Conservation (phyloP, 2,113 vertebrate species). For the Otocyon megalotis region DNA sequence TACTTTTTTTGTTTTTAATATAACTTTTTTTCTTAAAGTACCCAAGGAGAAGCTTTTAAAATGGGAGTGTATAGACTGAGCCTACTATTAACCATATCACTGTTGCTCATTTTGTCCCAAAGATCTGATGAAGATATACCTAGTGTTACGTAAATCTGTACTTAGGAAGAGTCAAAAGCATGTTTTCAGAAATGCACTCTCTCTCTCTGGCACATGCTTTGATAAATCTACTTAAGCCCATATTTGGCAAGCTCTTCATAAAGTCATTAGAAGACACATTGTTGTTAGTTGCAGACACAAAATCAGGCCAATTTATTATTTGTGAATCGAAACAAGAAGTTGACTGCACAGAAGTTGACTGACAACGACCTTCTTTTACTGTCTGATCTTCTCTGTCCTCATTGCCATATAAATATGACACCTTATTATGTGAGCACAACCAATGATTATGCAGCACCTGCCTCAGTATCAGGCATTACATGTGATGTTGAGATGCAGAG, state of each 20-base stretch:
- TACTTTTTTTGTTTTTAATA: slow-evolving; percentile 75
- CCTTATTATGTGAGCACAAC: background rate
- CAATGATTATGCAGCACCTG: background rate
- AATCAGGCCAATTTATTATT: background rate
- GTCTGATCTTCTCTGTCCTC: background rate
- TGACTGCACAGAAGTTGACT: background rate
- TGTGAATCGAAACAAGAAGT: background rate
- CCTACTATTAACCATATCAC: background rate
- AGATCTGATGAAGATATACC: background rate
- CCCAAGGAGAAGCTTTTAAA: slow-evolving; percentile 59
- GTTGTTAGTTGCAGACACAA: background rate
- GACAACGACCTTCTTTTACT: background rate
- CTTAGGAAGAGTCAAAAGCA: background rate
- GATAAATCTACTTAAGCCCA: background rate
- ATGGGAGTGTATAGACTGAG: background rate
- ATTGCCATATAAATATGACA: accelerated
- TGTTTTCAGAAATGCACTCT: background rate
- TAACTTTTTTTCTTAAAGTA: slow-evolving; percentile 69
- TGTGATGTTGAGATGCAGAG: background rate
- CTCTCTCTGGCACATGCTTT: background rate
- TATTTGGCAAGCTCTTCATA: background rate
- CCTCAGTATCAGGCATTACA: background rate
- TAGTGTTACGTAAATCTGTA: background rate
- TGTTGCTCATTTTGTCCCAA: background rate
- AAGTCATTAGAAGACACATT: background rate